These are phyloP conservation scores for Calcarius lapponicus DNA, from an alignment of 2,797 vertebrate species.

Conservation along the genomic window DNA sequence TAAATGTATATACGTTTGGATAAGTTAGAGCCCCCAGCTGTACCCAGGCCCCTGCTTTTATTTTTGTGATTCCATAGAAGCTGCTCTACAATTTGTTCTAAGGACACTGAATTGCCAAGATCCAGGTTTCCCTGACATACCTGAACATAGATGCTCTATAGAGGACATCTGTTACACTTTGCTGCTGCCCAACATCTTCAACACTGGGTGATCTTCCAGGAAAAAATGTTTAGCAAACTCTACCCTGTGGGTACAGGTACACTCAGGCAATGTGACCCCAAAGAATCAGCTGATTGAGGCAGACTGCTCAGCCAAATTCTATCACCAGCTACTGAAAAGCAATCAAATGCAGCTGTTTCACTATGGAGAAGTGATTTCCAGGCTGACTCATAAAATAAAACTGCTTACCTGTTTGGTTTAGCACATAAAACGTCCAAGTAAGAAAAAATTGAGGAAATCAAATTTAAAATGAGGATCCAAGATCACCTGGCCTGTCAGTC, in stretches of 20 bases:
- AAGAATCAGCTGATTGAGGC: background rate
- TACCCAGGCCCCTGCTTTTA: background rate
- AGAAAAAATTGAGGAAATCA: background rate
- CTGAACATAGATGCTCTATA: background rate
- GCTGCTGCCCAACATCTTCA: background rate
- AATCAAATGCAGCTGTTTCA: background rate
- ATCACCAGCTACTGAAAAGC: background rate
- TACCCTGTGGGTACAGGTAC: background rate
- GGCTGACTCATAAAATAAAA: background rate
- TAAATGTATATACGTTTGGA: rapidly evolving
- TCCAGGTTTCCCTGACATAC: background rate
- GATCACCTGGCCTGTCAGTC: background rate
- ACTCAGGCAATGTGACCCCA: rapidly evolving
- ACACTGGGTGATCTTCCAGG: background rate
- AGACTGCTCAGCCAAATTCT: background rate
- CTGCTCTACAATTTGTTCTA: background rate
- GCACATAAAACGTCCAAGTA: background rate
- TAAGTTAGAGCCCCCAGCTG: background rate
- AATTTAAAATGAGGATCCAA: background rate
- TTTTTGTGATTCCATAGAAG: background rate
- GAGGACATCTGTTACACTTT: background rate
- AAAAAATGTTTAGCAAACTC: background rate
- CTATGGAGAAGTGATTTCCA: background rate
- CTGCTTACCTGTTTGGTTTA: background rate
- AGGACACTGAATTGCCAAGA: background rate